Evolutionary conservation across 1,140 invertebrate species (phyloP), one percentile per base, ranked within the genome.

Genomic region (Nasonia longicornis): DNA sequence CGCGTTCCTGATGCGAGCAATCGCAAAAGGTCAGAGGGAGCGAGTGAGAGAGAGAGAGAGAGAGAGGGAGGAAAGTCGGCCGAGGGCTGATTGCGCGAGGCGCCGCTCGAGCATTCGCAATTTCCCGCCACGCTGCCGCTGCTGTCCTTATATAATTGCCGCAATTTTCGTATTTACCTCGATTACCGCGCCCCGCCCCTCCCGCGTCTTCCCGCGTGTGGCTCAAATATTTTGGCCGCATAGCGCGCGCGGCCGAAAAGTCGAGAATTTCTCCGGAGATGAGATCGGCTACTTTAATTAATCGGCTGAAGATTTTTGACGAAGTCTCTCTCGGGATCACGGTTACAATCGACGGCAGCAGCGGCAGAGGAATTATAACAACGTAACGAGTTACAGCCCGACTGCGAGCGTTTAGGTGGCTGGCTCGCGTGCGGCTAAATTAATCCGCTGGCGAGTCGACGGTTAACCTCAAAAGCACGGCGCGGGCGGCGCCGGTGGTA

Each of bases 401-500:
- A 11, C 6, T 35, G 20, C 4, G 26, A 64, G 74, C 74, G 45
- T 64, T 76, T 64, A 76, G 52, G 20, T 29, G 63, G 74, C 63
- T 38, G 52, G 70, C 14, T 63, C 77, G 81, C 82, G 10, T 66
- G 79, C 73, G 84, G 84, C 83, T 82, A 48, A 74, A 78, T 78
- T 78, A 78, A 82, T 74, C 38, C 63, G 31, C 20, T n/a, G 64
- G 52, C 76, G 71, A 82, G 81, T 45, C 72, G 29, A 63, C 72
- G 81, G 81, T 82, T 79, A 79, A 82, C 81, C 81, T 86, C 81
- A 82, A 79, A 82, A 81, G 75, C 75, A n/a, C 76, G 26, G 29
- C 38, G 26, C 26, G 26, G 26, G 26, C 26, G 26, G 26, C 26
- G 26, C 1, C 26, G 26, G 26, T 2, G 26, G 26, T 71, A 78